A percentile compares a stretch with the other conserved stretches of the same genome.
Evolutionary conservation across 2,113 vertebrate species (phyloP).

Genomic region (Mastomys coucha): DNA sequence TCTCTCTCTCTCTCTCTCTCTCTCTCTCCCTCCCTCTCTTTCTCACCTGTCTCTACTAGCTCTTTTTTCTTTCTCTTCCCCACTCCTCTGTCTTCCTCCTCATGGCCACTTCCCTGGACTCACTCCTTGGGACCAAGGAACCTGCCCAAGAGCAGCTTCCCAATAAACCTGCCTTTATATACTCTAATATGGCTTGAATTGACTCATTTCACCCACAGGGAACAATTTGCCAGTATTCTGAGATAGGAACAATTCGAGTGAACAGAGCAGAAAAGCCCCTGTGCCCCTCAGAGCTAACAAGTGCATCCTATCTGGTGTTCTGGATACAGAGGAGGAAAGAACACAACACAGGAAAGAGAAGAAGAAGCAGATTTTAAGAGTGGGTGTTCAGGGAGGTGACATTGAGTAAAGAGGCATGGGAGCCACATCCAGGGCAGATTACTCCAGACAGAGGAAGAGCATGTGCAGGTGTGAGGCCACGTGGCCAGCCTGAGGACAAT

Average conservation of each 20-base stretch:
- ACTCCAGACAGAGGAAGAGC: neutral
- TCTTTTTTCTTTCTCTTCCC: no score
- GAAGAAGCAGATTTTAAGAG: neutral
- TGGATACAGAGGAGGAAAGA: neutral
- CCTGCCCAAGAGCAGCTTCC: no score
- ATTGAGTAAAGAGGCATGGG: neutral
- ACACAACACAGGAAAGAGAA: neutral
- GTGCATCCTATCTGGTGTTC: neutral
- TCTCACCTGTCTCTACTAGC: no score
- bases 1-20: no score
- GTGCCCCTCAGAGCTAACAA: neutral
- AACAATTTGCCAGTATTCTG: neutral
- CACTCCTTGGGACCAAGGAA: no score
- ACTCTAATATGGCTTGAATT: no score
- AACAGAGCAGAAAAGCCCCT: neutral
- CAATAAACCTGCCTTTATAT: no score
- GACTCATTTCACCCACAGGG: no score
- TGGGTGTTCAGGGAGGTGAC: neutral
- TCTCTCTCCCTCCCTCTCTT: no score
- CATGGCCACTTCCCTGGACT: no score
- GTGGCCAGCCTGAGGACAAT: neutral
- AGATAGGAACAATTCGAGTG: neutral
- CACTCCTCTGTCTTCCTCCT: no score
- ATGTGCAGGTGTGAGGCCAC: neutral
- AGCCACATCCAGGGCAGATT: neutral